Conservation (phyloP, 1,140 invertebrate genomes). For the Ericerus pela region DNA sequence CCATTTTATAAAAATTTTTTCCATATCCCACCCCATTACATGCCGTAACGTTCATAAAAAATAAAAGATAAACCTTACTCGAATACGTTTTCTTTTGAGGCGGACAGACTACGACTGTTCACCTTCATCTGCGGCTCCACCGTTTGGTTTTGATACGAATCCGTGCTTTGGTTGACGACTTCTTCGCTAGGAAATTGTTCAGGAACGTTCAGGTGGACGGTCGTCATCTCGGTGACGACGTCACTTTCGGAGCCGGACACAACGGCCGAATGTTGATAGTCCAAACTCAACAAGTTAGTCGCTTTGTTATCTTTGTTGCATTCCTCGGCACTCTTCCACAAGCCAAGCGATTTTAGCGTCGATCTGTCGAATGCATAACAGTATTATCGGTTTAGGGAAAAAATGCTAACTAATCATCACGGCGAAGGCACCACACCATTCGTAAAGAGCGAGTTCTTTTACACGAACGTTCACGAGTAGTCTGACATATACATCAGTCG, state of each 20-base stretch:
- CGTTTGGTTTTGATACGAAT: slow-evolving; percentile 8
- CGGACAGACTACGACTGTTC: background rate
- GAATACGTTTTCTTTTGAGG: background rate
- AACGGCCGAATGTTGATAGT: background rate
- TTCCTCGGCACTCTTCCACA: slow-evolving; percentile 65
- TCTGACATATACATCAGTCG: too few relatives aligned
- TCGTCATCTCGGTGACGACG: background rate
- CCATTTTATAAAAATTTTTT: too few relatives aligned
- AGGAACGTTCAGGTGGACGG: background rate
- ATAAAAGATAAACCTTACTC: too few relatives aligned
- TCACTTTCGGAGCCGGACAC: background rate
- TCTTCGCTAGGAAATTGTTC: background rate
- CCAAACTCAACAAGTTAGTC: background rate
- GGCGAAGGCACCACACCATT: too few relatives aligned
- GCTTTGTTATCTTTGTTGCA: slow-evolving; percentile 16
- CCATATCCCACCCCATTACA: too few relatives aligned
- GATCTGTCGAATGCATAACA: slow-evolving; percentile 38
- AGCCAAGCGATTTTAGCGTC: slow-evolving; percentile 78
- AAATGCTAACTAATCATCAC: too few relatives aligned
- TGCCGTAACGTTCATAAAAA: too few relatives aligned
- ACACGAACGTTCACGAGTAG: too few relatives aligned
- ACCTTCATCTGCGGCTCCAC: background rate
- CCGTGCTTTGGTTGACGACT: background rate
- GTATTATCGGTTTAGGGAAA: slow-evolving; percentile 13
- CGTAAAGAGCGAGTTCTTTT: too few relatives aligned